Evolutionary conservation across 2,113 vertebrate species (phyloP).

Genomic region (Eolophus roseicapilla): DNA sequence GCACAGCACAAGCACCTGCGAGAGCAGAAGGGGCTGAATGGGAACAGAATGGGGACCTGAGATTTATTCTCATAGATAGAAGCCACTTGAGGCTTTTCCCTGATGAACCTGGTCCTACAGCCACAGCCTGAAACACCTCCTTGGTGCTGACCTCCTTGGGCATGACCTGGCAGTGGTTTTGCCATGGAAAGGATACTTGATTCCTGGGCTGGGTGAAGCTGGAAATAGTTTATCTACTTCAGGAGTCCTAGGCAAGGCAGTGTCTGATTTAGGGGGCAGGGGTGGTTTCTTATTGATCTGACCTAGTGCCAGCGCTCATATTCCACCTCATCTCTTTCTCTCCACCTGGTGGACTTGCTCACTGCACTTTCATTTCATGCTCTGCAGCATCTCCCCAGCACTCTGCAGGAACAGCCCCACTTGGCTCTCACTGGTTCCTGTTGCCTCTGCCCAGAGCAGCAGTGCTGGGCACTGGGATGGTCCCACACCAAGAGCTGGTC

Average conservation of each 20-base stretch:
- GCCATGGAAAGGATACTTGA: not conserved
- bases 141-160: not conserved
- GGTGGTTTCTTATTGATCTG: accelerated
- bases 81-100: not conserved
- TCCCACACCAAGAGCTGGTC: not conserved
- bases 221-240: accelerated
- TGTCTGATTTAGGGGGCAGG: not conserved
- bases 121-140: not conserved
- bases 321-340: not conserved
- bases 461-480: not conserved
- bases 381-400: not conserved
- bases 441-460: not conserved
- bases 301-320: accelerated
- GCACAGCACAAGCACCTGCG: not conserved
- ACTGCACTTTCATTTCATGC: not conserved
- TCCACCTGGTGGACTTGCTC: slow-evolving; percentile 33
- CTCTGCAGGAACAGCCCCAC: not conserved
- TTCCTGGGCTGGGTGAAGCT: not conserved
- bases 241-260: not conserved
- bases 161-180: not conserved
- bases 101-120: not conserved
- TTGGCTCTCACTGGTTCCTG: accelerated
- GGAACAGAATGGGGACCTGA: not conserved
- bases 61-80: not conserved
- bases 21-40: not conserved